Evolutionary conservation across 2,888 invertebrate genomes (phyloP).

Genomic region (Empis stercorea): DNA sequence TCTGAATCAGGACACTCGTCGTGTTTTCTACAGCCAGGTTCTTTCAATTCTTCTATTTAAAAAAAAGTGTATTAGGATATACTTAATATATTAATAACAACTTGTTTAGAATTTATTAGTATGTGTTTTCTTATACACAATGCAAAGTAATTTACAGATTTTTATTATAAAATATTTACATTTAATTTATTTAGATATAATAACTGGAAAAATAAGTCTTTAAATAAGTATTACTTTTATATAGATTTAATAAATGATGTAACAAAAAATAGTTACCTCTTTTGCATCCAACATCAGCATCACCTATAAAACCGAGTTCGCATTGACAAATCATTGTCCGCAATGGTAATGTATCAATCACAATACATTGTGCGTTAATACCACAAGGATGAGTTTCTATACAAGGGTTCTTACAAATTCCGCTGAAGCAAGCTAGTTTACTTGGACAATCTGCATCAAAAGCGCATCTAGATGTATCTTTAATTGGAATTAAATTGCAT

Average conservation of each 20-base stretch:
- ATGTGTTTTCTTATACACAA: background rate
- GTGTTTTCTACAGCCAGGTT: slow-evolving; percentile 54
- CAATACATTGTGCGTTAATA: slow-evolving; percentile 64
- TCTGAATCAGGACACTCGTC: slow-evolving; percentile 59
- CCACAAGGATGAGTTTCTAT: slow-evolving; percentile 65
- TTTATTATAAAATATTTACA: background rate
- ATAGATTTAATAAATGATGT: no score
- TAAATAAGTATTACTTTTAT: no score
- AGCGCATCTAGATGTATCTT: slow-evolving; percentile 50
- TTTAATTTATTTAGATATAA: background rate
- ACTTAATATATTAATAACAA: no score
- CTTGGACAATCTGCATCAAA: slow-evolving; percentile 77
- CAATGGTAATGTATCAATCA: slow-evolving; percentile 73
- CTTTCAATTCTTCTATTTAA: slow-evolving; percentile 24
- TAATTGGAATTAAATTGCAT: slow-evolving; percentile 46
- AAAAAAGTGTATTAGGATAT: no score
- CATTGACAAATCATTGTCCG: slow-evolving; percentile 82
- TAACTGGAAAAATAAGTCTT: no score
- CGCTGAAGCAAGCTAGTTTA: slow-evolving; percentile 68
- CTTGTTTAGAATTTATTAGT: no score
- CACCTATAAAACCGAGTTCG: slow-evolving; percentile 67
- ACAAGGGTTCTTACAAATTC: slow-evolving; percentile 71
- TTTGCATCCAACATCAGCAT: slow-evolving; percentile 72
- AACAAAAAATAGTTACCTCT: slow-evolving; percentile 44
- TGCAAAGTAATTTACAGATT: background rate